Base-by-base conservation (phyloP, 2,797 vertebrate species). In the Cichlasoma orientale region DNA sequence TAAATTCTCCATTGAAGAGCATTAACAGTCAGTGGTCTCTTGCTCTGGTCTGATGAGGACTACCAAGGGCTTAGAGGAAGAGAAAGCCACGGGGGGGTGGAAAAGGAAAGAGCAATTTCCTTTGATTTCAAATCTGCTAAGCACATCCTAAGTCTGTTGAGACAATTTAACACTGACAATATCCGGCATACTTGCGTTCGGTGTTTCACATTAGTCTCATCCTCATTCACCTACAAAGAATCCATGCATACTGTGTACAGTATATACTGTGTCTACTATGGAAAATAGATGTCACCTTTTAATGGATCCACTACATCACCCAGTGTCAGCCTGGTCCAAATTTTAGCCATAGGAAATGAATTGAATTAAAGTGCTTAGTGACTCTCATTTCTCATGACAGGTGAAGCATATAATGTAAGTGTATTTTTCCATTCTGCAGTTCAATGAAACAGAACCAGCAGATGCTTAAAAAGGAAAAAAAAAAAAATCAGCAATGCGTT, bases 1-100 rank as follows among this genome's bases (percentile, higher is more conserved):
- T 92, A 90, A 90, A 93, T 93, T 90, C 82, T 91, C 84, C 71
- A 69, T 88, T 92, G 89, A 90, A 90, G 88, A 95, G 92, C 84
- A 90, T 92, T 94, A 92, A 86, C 83, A 90, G 90, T 88, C 78
- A 85, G 84, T 19, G 82, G 85, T 88, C 88, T 84, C 82, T 90
- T 90, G 85, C 89, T 88, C 89, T 87, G 87, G 80, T 88, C 80
- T 91, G 75, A 81, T 33, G 78, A 91, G 82, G 75, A 87, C 89
- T 84, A 87, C 69, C 79, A 83, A 89, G 88, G 84, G 90, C 87
- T 91, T 79, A 79, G 66, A 89, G 41, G 72, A 82, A 91, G 80
- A 92, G 73, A 89, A 90, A 87, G 72, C 58, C 83, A 82, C 84
- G 69, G 78, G 79, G 79, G 79, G 61, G 72, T 74, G 84, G 75